A percentile compares a stretch with the other conserved stretches of the same genome.
These are phyloP conservation scores for Dicrurus megarhynchus DNA, from an alignment of 2,113 vertebrate genomes.

Conservation along the genomic window DNA sequence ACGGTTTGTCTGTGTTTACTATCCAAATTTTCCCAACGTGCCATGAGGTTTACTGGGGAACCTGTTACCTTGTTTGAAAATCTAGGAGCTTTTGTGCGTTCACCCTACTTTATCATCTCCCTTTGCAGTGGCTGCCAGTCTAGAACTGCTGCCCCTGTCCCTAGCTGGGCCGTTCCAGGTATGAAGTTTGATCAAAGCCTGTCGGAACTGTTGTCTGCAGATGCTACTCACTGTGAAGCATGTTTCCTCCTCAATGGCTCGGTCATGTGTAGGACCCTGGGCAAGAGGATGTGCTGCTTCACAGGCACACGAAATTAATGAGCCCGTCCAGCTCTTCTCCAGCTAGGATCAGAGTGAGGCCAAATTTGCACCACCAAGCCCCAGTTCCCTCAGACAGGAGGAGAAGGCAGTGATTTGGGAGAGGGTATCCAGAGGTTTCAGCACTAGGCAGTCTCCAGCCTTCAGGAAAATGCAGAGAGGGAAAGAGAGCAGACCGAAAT, in stretches of 20 bases:
- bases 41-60: background rate
- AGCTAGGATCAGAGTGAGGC: background rate
- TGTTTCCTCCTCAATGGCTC: background rate
- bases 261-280: background rate
- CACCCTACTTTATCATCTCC: background rate
- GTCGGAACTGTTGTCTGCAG: background rate
- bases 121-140: rapidly evolving
- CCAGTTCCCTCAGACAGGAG: background rate
- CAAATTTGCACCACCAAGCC: background rate
- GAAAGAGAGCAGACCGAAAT: background rate
- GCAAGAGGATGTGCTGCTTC: rapidly evolving
- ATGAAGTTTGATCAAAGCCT: background rate
- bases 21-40: background rate
- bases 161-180: too few species aligned
- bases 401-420: background rate
- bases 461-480: background rate
- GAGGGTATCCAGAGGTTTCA: background rate
- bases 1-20: background rate
- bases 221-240: background rate
- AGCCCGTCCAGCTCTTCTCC: background rate
- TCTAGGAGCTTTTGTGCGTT: background rate
- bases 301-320: rapidly evolving
- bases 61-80: background rate
- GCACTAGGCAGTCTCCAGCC: background rate
- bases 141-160: background rate